A percentile compares a stretch with the other conserved stretches of the same genome.
Evolutionary conservation across 2,888 invertebrate species (phyloP).

Genomic region (Therioaphis trifolii): DNA sequence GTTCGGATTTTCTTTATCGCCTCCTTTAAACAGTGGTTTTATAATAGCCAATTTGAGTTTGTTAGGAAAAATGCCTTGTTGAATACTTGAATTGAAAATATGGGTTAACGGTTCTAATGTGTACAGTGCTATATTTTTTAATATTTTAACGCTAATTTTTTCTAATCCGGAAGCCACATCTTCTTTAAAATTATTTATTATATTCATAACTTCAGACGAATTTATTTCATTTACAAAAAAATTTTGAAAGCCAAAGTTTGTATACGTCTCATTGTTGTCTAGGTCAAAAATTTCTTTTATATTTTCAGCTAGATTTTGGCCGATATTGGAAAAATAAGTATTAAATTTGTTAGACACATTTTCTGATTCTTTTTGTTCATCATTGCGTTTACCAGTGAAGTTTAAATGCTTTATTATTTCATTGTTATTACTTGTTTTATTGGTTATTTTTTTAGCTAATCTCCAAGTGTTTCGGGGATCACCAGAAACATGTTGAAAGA

Average conservation of each 20-base stretch:
- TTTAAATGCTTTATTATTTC: slow-evolving; percentile 10
- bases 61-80: too few relatives aligned
- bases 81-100: background rate
- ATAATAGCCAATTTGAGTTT: too few relatives aligned
- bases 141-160: background rate
- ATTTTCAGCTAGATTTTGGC: too few relatives aligned
- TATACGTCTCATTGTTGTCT: background rate
- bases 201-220: background rate
- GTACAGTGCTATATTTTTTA: background rate
- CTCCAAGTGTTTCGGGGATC: background rate
- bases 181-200: background rate
- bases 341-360: background rate
- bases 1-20: too few relatives aligned
- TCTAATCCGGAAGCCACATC: background rate
- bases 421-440: too few relatives aligned
- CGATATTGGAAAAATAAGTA: background rate
- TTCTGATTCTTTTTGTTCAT: background rate
- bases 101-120: background rate
- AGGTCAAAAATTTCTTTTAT: background rate
- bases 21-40: too few relatives aligned
- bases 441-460: background rate
- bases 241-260: too few relatives aligned
- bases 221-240: background rate
- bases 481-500: background rate
- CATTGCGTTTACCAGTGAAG: background rate